Evolutionary conservation across 1,140 invertebrate species (phyloP), one percentile per base, ranked within the genome.

Genomic region (Ylistrum balloti): DNA sequence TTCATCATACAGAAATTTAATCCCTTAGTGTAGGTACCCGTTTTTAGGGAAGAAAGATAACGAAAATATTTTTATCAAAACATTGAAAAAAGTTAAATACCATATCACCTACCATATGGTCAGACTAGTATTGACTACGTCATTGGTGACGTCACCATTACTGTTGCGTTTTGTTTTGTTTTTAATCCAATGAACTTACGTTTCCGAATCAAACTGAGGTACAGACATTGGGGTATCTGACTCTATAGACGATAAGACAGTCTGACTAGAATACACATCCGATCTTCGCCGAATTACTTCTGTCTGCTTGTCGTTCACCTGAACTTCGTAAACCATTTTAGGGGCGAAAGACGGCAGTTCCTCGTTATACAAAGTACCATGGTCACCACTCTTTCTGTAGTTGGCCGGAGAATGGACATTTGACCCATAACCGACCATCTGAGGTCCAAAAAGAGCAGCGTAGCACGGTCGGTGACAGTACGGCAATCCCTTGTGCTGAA

Each of bases 391-490:
- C 87, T 91, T 93, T 32, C 91, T 91, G 38, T 98, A 98, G 96
- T 98, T 98, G 88, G 98, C 98, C 95, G 98, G 98, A 90, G 98
- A 98, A 96, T 98, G 98, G 33, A 98, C 98, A 95, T 98, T 97
- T 38, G 98, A 98, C 32, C 98, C 98, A 96, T 98, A 98, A 13
- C 98, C 98, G 96, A 98, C 98, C 20, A 98, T 96, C 93, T 98
- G 97, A 17, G 95, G 95, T 22, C 95, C 95, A 92, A 94, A 96
- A 33, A 94, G 89, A 5, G 93, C 94, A 56, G 91, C 93, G 92
- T 96, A 96, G 88, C 95, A 96, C 22, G 95, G 95, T 48, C 94
- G 94, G 88, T 95, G 94, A 90, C 95, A 96, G 92, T 94, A 96
- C 33, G 95, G 95, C 22, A 91, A 88, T 9, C 95, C 94, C 85